Evolutionary conservation across 2,797 vertebrate genomes (phyloP).

Genomic region (Sphenodon punctatus): DNA sequence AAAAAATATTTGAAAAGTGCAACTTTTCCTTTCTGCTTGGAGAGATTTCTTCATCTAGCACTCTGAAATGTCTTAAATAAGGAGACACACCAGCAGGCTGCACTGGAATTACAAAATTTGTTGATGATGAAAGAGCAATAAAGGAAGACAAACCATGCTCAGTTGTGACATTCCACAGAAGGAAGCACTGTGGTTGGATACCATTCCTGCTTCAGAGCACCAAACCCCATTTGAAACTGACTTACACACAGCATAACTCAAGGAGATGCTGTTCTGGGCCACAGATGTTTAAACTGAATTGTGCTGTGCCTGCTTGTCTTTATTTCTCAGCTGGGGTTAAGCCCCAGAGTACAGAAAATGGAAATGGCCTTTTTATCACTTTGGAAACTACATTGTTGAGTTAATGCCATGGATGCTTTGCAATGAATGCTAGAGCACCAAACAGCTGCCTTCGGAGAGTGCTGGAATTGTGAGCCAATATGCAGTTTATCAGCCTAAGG

Average conservation of each 20-base stretch:
- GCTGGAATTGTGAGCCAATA: background rate
- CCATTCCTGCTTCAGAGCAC: background rate
- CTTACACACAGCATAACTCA: background rate
- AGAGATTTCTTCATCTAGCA: background rate
- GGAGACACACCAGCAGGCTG: background rate
- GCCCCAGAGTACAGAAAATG: conserved; percentile 21
- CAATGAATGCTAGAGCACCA: background rate
- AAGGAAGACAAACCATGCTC: background rate
- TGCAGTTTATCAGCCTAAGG: background rate
- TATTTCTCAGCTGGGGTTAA: conserved; percentile 42
- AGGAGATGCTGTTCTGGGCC: conserved; percentile 30
- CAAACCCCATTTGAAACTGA: background rate
- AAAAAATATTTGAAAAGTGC: background rate
- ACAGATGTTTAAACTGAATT: conserved; percentile 46
- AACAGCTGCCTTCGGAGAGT: conserved; percentile 7
- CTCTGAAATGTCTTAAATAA: background rate
- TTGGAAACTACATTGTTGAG: background rate
- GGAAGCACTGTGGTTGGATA: background rate
- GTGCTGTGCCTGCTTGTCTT: conserved; percentile 28
- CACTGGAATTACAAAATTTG: background rate
- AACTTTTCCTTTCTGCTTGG: fast-evolving
- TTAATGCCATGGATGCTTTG: conserved; percentile 12
- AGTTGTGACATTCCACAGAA: background rate
- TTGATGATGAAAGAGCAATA: background rate
- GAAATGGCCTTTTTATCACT: conserved; percentile 38